Percentiles rank a stretch among this genome's conserved stretches.
phyloP scores from a whole-genome alignment of 2,113 vertebrate genomes.

The Ctenodactylus gundi region DNA sequence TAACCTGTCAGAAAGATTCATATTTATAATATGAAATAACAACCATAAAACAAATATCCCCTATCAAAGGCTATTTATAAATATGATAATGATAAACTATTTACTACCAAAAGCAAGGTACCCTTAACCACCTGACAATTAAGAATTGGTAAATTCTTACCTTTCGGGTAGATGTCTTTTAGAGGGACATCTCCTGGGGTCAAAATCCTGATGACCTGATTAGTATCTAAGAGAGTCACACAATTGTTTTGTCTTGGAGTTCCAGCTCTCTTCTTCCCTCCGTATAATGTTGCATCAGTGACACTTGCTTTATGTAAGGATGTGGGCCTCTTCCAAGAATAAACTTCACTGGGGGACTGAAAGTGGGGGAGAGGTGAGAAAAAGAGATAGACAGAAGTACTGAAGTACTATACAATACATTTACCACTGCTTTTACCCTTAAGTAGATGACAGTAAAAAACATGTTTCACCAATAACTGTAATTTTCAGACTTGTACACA shows the following conservation, averaged over 20 bases:
- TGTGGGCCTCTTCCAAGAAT: slow-evolving; percentile 90
- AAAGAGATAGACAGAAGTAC: neutral
- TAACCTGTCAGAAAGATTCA: neutral
- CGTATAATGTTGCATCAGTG: slow-evolving; percentile 85
- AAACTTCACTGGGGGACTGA: slow-evolving; percentile 95
- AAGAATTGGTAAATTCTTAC: slow-evolving; percentile 82
- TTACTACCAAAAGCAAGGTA: neutral
- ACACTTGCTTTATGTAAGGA: slow-evolving; percentile 80
- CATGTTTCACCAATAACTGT: neutral
- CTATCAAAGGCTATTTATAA: neutral
- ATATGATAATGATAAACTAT: neutral
- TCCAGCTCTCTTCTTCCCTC: slow-evolving; percentile 77
- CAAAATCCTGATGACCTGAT: slow-evolving; percentile 93
- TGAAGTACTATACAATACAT: neutral
- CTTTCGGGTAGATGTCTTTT: slow-evolving; percentile 94
- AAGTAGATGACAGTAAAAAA: neutral
- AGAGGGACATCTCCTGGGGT: slow-evolving; percentile 91
- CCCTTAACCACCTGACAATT: neutral
- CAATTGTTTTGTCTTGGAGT: slow-evolving; percentile 89
- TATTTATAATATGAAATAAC: neutral
- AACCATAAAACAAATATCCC: neutral
- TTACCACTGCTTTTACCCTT: neutral
- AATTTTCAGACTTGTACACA: slow-evolving; percentile 30
- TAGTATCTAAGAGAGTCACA: slow-evolving; percentile 88
- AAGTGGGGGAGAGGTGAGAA: neutral